phyloP scores from a whole-genome alignment of 2,888 invertebrate genomes.

The Drosophila algonquin region DNA sequence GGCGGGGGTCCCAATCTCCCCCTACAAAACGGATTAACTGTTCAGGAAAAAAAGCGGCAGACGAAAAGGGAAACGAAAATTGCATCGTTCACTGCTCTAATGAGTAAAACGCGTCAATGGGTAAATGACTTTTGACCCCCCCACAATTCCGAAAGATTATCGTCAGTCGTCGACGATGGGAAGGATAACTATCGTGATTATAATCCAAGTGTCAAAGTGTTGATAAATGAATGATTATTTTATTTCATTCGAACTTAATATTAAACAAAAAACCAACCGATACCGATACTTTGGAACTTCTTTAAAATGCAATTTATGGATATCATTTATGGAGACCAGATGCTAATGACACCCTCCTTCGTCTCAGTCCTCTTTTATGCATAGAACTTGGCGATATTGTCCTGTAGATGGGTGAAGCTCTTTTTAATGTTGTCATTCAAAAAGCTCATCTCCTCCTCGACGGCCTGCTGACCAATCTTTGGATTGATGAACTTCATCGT shows the following conservation, averaged over 20 bases:
- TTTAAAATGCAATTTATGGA: too few relatives aligned
- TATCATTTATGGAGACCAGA: neutral
- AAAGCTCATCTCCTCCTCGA: conserved; percentile 28
- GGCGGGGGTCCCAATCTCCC: conserved; percentile 43
- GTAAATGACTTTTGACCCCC: conserved; percentile 20
- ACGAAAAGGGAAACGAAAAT: conserved; percentile 9
- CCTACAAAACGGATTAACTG: conserved; percentile 55
- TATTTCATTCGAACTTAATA: too few relatives aligned
- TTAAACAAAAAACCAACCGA: neutral
- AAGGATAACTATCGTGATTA: conserved; percentile 13
- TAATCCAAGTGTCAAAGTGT: conserved; percentile 9
- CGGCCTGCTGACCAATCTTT: conserved; percentile 34
- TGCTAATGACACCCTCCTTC: too few relatives aligned
- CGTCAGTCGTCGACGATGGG: neutral
- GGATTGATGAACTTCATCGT: conserved; percentile 96
- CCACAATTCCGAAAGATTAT: conserved; percentile 9
- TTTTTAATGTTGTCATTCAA: conserved; percentile 29
- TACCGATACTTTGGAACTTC: too few relatives aligned
- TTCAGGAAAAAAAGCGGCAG: conserved; percentile 9
- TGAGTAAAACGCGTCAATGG: conserved; percentile 24
- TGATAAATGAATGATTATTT: too few relatives aligned
- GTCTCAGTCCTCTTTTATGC: neutral
- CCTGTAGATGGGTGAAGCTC: conserved; percentile 43
- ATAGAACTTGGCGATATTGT: conserved; percentile 27
- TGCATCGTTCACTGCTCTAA: conserved; percentile 28